Base-by-base conservation (phyloP, 1,140 invertebrate species). In the Polyergus mexicanus region DNA sequence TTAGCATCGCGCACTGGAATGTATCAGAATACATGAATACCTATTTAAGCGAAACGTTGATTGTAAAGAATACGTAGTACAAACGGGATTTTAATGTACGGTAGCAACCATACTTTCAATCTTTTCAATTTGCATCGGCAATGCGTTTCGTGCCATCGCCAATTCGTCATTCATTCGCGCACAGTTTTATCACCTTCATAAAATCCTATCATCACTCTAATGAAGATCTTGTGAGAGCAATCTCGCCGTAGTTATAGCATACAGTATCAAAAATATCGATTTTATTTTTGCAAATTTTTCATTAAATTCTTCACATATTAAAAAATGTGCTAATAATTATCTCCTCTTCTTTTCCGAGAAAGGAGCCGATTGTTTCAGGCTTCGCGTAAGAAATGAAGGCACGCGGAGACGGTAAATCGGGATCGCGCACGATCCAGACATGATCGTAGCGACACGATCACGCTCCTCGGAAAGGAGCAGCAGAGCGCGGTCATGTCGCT, bases 21-120 rank as follows among this genome's bases (percentile, higher is more conserved):
- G 78, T 83, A 83, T 83, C 78, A 83, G 78, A 83, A 83, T 83
- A 83, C 78, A 83, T 83, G 78, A 83, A 83, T 83, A 72, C 68
- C 68, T 72, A 83, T 83, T 83, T 83, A 83, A 83, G 78, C 78
- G 78, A 83, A 72, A 83, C 78, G 68, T 35, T 83, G 78, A 83
- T 83, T 83, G 68, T 72, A 83, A 83, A 72, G 78, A 83, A 83
- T 60, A 83, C 78, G 38, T 58, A 47, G 68, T 72, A 56, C 68
- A 83, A 83, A 83, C 78, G 78, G 78, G 68, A 83, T 83, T 83
- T 83, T 83, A 83, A 83, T 83, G 78, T 54, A 83, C 78, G 38
- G 78, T 83, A 83, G 78, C 78, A 60, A 56, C 51, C 54, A 35
- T 60, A 54, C 68, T n/a, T n/a, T n/a, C n/a, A n/a, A 68, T 44